Conservation (phyloP, 2,113 vertebrate genomes). For the Mastomys natalensis region DNA sequence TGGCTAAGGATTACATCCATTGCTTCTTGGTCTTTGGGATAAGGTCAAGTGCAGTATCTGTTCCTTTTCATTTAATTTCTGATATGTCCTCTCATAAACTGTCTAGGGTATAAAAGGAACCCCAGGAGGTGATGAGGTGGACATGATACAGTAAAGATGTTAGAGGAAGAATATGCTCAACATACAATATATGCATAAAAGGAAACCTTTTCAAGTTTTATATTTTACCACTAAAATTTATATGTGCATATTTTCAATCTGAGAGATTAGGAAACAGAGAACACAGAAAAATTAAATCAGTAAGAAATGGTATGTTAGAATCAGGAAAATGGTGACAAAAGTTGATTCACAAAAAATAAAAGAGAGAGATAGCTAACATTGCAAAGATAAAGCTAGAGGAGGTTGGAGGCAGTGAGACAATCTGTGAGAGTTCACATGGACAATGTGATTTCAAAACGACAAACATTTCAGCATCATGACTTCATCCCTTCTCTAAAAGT, state of each 20-base stretch:
- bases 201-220: not conserved
- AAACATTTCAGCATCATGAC: not conserved
- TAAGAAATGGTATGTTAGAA: not conserved
- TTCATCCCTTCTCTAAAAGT: not conserved
- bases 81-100: not conserved
- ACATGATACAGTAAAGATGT: not conserved
- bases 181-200: not conserved
- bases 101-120: accelerated
- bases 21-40: not conserved
- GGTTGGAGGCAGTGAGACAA: accelerated
- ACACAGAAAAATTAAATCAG: not conserved
- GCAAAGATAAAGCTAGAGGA: not conserved
- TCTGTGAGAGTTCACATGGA: too few relatives aligned
- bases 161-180: not conserved
- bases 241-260: not conserved
- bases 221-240: not conserved
- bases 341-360: not conserved
- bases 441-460: not conserved
- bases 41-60: not conserved
- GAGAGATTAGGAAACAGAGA: not conserved
- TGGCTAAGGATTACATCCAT: not conserved
- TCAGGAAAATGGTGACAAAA: not conserved
- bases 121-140: not conserved
- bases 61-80: not conserved
- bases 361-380: not conserved